Evolutionary conservation across 2,888 invertebrate genomes (phyloP).

Genomic region (Sminthurinus aureus): DNA sequence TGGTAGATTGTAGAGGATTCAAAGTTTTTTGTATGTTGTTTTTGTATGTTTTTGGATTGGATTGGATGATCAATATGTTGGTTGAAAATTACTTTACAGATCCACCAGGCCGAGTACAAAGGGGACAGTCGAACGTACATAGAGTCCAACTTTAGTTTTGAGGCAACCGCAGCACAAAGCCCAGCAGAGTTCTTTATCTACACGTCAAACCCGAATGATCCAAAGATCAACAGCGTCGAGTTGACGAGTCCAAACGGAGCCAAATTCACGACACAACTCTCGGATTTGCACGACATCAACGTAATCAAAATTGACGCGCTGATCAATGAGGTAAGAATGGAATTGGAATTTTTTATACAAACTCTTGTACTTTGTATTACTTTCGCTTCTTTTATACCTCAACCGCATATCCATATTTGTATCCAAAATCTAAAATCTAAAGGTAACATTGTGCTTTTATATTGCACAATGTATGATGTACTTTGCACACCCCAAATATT

Average conservation of each 20-base stretch:
- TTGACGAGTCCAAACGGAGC: constrained; percentile 57
- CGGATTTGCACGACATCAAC: constrained; percentile 57
- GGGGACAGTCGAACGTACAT: constrained; percentile 57
- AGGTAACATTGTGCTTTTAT: too few species aligned
- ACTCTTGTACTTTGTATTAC: too few species aligned
- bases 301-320: constrained; percentile 59
- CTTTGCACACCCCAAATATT: too few species aligned
- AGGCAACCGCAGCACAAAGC: constrained; percentile 57
- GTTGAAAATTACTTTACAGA: constrained; percentile 46
- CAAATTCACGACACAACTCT: constrained; percentile 55
- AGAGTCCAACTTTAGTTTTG: constrained; percentile 59
- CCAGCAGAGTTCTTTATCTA: constrained; percentile 60
- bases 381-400: too few species aligned
- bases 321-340: constrained; percentile 43
- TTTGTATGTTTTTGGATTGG: background rate
- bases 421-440: too few species aligned
- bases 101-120: constrained; percentile 59
- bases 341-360: too few species aligned
- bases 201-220: constrained; percentile 54
- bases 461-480: too few species aligned
- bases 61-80: constrained; percentile 29
- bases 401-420: too few species aligned
- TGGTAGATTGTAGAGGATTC: background rate
- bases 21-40: background rate
- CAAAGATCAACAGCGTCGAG: constrained; percentile 59